Base-by-base conservation (phyloP, 1,140 invertebrate species). In the Drosophila gunungcola region DNA sequence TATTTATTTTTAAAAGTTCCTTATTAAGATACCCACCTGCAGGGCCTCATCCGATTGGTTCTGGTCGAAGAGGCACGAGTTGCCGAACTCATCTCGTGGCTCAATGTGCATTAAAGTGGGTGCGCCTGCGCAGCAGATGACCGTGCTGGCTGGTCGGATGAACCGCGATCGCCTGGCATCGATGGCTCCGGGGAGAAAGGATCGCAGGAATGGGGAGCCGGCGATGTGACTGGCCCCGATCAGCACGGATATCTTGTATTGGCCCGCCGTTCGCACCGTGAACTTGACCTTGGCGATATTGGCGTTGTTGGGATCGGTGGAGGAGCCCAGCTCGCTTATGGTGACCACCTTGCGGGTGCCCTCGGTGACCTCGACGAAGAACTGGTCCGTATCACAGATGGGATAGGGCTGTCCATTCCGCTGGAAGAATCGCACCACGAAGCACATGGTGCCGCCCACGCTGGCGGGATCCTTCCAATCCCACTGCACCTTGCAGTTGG, bases 351-450 rank as follows among this genome's bases (percentile, higher is more conserved):
- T 96, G 73, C 96, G 94, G 12, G 95, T 95, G 38, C 96, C 96
- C 84, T 97, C 96, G 36, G 95, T 95, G 68, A 98, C 96, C 92
- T 97, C 96, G 29, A 98, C 96, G 74, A 96, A 94, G 53, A 98
- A 94, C 92, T 97, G 96, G 93, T 98, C 97, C 57, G 96, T 96
- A 93, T 98, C 96, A 93, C 97, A 98, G 76, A 98, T 96, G 75
- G 97, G 97, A 94, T 98, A 98, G 61, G 97, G 96, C 89, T 97
- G 96, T 25, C 97, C 97, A 90, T 98, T 98, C 80, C 97, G 95
- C 93, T 98, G 97, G 93, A 95, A 98, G 93, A 98, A 98, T 94
- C 97, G 93, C 49, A 98, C 96, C 56, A 95, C 96, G 92, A 98
- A 98, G 82, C 96, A 97, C 94, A 98, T 96, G 4, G 97, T 98